These are phyloP conservation scores for Pseudotriccus pelzelni DNA, from an alignment of 2,797 vertebrate species.

Conservation along the genomic window DNA sequence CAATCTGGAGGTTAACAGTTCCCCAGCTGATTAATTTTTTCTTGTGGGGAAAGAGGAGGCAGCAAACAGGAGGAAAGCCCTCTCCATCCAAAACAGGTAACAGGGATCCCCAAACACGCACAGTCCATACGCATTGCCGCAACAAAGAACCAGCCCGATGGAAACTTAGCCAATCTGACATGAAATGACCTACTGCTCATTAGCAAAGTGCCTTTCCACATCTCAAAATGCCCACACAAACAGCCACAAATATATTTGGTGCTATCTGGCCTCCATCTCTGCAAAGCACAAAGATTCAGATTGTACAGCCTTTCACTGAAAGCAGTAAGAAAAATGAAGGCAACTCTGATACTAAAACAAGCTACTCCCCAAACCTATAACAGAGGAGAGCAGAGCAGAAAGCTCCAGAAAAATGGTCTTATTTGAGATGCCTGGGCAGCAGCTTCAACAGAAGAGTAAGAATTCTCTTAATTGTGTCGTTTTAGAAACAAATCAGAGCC, in stretches of 20 bases:
- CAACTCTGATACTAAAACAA: neutral
- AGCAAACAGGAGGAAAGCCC: slow-evolving; percentile 12
- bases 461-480: neutral
- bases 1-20: slow-evolving; percentile 5
- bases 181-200: slow-evolving; percentile 17
- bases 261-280: slow-evolving; percentile 34
- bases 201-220: slow-evolving; percentile 38
- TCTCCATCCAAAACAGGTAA: neutral
- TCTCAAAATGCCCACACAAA: slow-evolving; percentile 47
- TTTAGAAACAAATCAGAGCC: neutral
- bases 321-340: neutral
- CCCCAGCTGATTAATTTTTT: neutral
- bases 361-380: neutral
- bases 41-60: neutral
- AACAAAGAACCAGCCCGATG: neutral
- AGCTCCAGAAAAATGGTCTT: neutral
- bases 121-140: neutral
- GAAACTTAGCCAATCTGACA: slow-evolving; percentile 46
- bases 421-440: neutral
- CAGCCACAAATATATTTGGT: slow-evolving; percentile 22
- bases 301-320: neutral
- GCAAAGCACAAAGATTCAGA: neutral
- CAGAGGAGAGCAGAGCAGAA: neutral
- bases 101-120: neutral
- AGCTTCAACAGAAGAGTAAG: neutral